Conservation (phyloP, 2,797 vertebrate species). For the Columba guinea region DNA sequence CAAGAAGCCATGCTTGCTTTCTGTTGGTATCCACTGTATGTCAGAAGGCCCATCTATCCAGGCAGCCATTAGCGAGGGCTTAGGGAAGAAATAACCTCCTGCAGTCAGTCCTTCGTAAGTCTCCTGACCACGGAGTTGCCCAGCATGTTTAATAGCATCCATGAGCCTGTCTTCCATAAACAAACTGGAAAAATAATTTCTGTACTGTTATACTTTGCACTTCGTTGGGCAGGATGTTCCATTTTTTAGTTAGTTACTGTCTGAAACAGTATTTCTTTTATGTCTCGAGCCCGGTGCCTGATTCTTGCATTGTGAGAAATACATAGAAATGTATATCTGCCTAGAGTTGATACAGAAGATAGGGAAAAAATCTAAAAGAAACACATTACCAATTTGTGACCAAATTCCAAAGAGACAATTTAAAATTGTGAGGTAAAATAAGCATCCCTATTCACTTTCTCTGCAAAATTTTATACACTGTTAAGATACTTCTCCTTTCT, state of each 20-base stretch:
- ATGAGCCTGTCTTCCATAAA: neutral
- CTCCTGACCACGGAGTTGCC: no score
- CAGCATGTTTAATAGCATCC: accelerated
- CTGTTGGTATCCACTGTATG: accelerated
- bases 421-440: neutral
- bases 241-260: neutral
- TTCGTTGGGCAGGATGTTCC: neutral
- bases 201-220: neutral
- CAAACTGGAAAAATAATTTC: neutral
- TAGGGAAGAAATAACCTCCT: neutral
- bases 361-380: no score
- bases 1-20: neutral
- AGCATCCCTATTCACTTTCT: neutral
- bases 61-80: accelerated
- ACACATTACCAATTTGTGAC: no score
- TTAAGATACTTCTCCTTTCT: neutral
- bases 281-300: neutral
- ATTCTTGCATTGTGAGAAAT: neutral
- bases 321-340: no score
- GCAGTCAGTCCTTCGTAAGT: no score
- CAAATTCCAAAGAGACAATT: no score
- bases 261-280: neutral
- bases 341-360: no score
- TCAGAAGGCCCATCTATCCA: neutral
- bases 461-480: neutral